Conservation (phyloP, 2,888 invertebrate species). For the Entomobrya multifasciata region DNA sequence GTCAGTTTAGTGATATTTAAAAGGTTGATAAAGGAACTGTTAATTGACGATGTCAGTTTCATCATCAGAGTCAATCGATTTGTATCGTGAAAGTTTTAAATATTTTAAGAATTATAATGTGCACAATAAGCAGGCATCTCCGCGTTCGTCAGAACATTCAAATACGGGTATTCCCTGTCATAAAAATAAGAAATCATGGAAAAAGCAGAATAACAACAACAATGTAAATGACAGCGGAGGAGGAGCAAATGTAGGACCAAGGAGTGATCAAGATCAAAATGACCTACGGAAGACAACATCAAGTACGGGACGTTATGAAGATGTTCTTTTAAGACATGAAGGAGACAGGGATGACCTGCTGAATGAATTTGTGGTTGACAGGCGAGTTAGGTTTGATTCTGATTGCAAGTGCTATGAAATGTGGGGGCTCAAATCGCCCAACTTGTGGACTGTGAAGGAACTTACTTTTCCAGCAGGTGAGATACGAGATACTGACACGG, state of each 20-base stretch:
- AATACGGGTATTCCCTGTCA: neutral
- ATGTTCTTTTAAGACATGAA: neutral
- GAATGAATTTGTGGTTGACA: neutral
- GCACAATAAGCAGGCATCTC: neutral
- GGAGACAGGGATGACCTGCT: neutral
- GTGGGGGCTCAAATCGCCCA: constrained; percentile 82
- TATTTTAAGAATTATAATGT: constrained; percentile 64
- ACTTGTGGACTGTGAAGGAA: constrained; percentile 86
- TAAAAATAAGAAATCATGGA: neutral
- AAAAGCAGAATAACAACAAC: neutral
- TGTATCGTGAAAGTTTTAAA: constrained; percentile 76
- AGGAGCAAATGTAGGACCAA: neutral
- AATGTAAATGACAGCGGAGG: too few species aligned
- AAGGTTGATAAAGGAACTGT: too few species aligned
- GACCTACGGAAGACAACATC: neutral
- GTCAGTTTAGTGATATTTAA: too few species aligned
- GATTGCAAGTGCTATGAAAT: constrained; percentile 41
- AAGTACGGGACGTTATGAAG: neutral
- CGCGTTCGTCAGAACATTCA: neutral
- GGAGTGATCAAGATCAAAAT: neutral
- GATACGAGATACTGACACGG: too few species aligned
- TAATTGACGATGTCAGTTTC: neutral
- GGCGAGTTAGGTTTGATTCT: neutral
- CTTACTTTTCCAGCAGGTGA: constrained; percentile 85
- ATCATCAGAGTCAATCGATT: constrained; percentile 43